phyloP scores from a whole-genome alignment of 2,888 invertebrate species.

The Atethmia centrago region DNA sequence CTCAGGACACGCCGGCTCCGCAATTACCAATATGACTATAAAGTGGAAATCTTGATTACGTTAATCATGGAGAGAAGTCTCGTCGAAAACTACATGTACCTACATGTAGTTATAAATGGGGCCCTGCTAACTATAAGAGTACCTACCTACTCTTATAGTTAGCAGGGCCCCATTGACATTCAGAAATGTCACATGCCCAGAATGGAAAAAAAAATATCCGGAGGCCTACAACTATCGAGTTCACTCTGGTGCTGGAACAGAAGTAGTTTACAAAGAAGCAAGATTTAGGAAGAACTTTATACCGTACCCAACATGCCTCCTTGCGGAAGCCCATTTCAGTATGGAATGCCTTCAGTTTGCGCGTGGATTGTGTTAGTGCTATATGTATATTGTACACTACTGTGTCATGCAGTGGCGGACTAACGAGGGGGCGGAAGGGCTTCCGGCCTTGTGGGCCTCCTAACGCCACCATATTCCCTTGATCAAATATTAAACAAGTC shows the following conservation, averaged over 20 bases:
- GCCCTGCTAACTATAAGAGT: too few species aligned
- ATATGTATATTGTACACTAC: too few species aligned
- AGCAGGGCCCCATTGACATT: background rate
- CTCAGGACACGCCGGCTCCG: conserved; percentile 11
- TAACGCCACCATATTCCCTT: too few species aligned
- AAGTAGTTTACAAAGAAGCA: background rate
- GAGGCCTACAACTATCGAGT: background rate
- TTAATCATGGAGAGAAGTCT: background rate
- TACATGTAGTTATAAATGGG: too few species aligned
- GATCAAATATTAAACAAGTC: too few species aligned
- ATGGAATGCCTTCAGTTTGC: background rate
- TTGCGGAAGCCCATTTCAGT: background rate
- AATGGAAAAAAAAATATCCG: background rate
- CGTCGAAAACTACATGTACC: background rate
- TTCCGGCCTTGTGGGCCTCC: too few species aligned
- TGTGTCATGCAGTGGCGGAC: too few species aligned
- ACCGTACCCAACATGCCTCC: background rate
- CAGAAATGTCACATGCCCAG: background rate
- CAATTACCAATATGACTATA: background rate
- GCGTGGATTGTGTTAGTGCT: background rate
- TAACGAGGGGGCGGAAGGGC: too few species aligned
- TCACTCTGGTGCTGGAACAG: background rate
- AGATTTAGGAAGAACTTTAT: background rate
- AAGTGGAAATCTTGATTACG: background rate
- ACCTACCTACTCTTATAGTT: too few species aligned